These are phyloP conservation scores for Nomada ruficornis DNA, from an alignment of 2,888 invertebrate genomes.

Conservation along the genomic window DNA sequence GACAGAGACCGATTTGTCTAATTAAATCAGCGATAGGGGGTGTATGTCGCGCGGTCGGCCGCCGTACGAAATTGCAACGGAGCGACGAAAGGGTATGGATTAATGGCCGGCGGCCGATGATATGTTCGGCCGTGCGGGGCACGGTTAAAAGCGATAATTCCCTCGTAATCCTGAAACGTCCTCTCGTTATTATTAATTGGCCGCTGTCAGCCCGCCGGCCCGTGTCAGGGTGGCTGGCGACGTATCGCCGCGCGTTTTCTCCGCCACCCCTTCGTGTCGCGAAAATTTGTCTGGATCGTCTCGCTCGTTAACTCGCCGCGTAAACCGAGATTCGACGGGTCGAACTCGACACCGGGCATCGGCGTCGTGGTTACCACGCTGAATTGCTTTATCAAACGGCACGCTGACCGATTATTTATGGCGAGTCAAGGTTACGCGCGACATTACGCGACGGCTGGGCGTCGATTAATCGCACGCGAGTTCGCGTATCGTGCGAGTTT, in stretches of 20 bases:
- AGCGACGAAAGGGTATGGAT: constrained; percentile 67
- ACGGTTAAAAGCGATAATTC: constrained; percentile 80
- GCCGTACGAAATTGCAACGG: constrained; percentile 65
- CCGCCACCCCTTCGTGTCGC: not conserved
- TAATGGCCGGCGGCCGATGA: constrained; percentile 70
- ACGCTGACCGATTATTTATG: constrained; percentile 58
- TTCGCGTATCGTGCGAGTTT: not conserved
- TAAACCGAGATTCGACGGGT: constrained; percentile 44
- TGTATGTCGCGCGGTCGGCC: constrained; percentile 42
- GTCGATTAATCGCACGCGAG: constrained; percentile 31
- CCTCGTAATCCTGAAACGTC: constrained; percentile 78
- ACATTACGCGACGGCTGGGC: not conserved
- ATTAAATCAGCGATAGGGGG: constrained; percentile 61
- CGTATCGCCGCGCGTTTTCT: constrained; percentile 56
- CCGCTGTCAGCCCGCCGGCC: constrained; percentile 63
- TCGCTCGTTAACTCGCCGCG: constrained; percentile 51
- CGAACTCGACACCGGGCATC: constrained; percentile 19
- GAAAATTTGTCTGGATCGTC: constrained; percentile 58
- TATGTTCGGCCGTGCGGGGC: constrained; percentile 60
- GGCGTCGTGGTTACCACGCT: constrained; percentile 28
- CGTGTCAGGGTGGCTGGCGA: constrained; percentile 53
- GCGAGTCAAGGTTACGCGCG: constrained; percentile 53
- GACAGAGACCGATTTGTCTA: constrained; percentile 68
- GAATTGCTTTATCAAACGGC: constrained; percentile 59
- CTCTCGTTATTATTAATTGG: constrained; percentile 81